Evolutionary conservation across 1,140 invertebrate species (phyloP), one percentile per base, ranked within the genome.

Genomic region (Bombyx mandarina): DNA sequence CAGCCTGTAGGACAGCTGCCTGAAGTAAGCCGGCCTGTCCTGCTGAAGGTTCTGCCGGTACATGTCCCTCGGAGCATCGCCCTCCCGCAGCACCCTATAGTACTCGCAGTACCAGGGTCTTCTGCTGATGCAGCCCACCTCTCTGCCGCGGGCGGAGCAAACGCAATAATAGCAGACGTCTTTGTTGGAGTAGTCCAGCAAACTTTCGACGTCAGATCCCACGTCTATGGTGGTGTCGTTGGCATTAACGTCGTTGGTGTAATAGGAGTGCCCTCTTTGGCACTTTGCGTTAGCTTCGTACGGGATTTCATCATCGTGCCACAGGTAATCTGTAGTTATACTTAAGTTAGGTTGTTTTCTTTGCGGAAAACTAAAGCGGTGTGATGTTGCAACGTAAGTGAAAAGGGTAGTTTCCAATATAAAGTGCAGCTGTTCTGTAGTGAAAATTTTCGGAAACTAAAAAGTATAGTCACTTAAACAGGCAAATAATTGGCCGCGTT

Each of bases 261-360:
- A 84, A 62, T 79, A 86, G 0, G 79, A 76, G 6, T 61, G 63
- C 6, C 75, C 70, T n/a, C 83, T 63, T 22, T 55, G 62, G 58
- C 83, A 84, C 8, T 64, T 73, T 0, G 75, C 73, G 7, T 62
- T 71, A 3, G 71, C 7, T 7, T 73, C 68, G 60, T 80, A 86
- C 0, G 82, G 82, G 45, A 86, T 86, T 57, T 86, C 83, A 51
- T 83, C 83, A 57, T 79, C 67, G 63, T 84, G 81, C 81, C 81
- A 86, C 26, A 86, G 63, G 55, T 77, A 79, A 73, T 86, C 82
- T 86, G 68, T 43, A 47, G 50, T 9, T 51, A 4, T 51, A 51
- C 8, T 51, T 51, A 8, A 10, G 42, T 7, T 51, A 35, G 26
- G 18, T 10, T 51, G 26, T 35, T 35, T 35, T 35, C 4, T 35